Evolutionary conservation across 2,797 vertebrate species (phyloP).

Genomic region (Halcyon chelicuti): DNA sequence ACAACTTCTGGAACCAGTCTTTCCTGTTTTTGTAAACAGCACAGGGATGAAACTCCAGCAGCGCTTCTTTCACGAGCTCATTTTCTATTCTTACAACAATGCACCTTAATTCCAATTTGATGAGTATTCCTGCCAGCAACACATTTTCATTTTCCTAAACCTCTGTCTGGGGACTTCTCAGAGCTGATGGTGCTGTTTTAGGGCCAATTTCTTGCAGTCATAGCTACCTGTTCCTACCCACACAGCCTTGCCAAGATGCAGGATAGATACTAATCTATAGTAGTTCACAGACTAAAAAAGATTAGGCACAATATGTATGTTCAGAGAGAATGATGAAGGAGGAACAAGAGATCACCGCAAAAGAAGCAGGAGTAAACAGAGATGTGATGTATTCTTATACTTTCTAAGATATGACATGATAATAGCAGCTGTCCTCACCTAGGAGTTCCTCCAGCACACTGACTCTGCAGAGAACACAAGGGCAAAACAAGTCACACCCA

Average conservation of each 20-base stretch:
- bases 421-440: no score
- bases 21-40: slow-evolving; percentile 13
- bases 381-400: background rate
- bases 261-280: background rate
- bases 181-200: slow-evolving; percentile 30
- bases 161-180: slow-evolving; percentile 24
- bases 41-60: background rate
- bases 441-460: background rate
- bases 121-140: slow-evolving; percentile 11
- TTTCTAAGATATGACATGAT: fast-evolving
- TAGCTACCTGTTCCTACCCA: background rate
- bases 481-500: no score
- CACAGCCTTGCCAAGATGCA: slow-evolving; percentile 4
- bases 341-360: background rate
- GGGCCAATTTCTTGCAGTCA: slow-evolving; percentile 25
- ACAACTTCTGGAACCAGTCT: slow-evolving; percentile 36
- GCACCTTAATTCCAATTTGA: slow-evolving; percentile 38
- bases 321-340: background rate
- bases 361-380: background rate
- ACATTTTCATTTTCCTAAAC: slow-evolving; percentile 64
- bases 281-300: fast-evolving
- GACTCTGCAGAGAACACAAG: background rate
- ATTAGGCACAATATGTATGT: fast-evolving
- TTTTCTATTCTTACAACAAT: slow-evolving; percentile 21
- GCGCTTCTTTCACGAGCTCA: background rate